Evolutionary conservation across 2,797 vertebrate genomes (phyloP).

Genomic region (Acanthornis magna): DNA sequence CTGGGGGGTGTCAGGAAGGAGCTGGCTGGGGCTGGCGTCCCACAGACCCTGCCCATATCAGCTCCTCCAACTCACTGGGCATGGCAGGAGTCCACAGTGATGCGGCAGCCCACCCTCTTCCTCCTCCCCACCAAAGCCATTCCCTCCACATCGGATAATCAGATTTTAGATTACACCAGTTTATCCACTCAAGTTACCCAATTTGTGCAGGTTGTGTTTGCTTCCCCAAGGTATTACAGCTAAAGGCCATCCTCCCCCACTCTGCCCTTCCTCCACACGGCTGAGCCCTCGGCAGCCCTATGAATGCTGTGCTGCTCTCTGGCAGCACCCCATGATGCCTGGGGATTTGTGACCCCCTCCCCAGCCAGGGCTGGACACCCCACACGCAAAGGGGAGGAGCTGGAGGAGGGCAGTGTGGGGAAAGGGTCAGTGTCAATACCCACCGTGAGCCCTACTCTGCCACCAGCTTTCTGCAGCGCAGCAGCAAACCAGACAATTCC

Average conservation of each 20-base stretch:
- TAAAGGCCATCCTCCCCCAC: background rate
- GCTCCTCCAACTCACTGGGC: background rate
- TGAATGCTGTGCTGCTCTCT: rapidly evolving
- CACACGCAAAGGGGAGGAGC: background rate
- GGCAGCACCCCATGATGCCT: background rate
- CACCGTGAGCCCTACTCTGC: rapidly evolving
- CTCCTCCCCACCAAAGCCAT: background rate
- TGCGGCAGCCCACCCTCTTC: background rate
- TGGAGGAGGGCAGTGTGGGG: background rate
- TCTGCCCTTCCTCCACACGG: rapidly evolving
- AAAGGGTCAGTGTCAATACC: background rate
- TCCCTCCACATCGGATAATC: rapidly evolving
- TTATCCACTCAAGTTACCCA: background rate
- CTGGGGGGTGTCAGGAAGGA: rapidly evolving
- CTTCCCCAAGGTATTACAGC: background rate
- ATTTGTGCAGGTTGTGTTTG: background rate
- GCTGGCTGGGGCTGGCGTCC: background rate
- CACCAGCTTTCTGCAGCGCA: background rate
- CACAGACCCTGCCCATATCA: background rate
- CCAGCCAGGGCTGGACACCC: background rate
- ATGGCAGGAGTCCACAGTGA: rapidly evolving
- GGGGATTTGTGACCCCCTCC: background rate
- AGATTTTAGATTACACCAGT: background rate
- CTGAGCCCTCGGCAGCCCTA: background rate
- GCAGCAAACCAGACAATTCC: background rate